Conservation (phyloP, 1,140 invertebrate genomes). For the Heterodera schachtii region DNA sequence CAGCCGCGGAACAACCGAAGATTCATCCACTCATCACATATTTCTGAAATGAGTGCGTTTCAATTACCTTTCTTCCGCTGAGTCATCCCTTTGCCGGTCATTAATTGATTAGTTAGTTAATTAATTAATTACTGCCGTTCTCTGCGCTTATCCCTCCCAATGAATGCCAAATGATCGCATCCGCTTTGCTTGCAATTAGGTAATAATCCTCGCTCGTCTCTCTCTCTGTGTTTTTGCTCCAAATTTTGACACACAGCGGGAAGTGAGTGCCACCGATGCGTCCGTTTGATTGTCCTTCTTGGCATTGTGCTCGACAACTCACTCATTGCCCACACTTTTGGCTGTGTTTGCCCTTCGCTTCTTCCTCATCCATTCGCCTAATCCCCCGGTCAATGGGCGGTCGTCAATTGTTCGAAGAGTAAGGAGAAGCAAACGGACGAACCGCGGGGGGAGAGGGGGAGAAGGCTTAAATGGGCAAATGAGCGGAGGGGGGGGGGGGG, state of each 20-base stretch:
- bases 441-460: background rate
- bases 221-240: too few species aligned
- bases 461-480: background rate
- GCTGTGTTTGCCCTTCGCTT: background rate
- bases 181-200: too few species aligned
- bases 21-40: background rate
- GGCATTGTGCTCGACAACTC: conserved; percentile 7
- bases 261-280: background rate
- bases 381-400: background rate
- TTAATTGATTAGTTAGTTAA: too few species aligned
- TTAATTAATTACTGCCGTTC: too few species aligned
- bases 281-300: background rate
- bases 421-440: background rate
- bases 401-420: background rate
- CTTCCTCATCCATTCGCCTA: background rate
- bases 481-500: too few species aligned
- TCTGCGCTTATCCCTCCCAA: too few species aligned
- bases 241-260: background rate
- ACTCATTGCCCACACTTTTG: background rate
- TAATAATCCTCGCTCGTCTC: too few species aligned
- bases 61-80: too few species aligned
- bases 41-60: too few species aligned
- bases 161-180: too few species aligned
- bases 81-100: too few species aligned
- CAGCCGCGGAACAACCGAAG: background rate